A percentile compares a stretch with the other conserved stretches of the same genome.
Evolutionary conservation across 2,797 vertebrate genomes (phyloP).

Genomic region (Enteromius afrohamiltoni): DNA sequence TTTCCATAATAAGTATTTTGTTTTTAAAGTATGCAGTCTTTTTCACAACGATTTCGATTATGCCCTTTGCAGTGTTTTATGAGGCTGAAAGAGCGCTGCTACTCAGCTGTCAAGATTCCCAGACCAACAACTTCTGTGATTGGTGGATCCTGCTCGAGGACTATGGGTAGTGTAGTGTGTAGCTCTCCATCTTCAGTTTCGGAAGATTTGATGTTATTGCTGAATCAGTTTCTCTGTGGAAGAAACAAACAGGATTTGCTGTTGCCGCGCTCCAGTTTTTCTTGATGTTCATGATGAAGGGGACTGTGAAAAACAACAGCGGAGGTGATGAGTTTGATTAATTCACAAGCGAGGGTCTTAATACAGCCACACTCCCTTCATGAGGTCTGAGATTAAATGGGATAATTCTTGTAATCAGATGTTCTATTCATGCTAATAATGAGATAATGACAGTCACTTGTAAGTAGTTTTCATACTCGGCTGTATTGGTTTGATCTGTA

Average conservation of each 20-base stretch:
- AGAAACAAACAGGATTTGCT: not conserved
- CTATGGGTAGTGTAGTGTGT: conserved; percentile 3
- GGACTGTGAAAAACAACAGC: not conserved
- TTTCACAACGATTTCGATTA: not conserved
- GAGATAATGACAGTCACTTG: conserved; percentile 51
- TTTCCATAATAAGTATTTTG: not conserved
- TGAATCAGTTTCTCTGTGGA: not conserved
- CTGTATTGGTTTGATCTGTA: conserved; percentile 35
- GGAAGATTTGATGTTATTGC: not conserved
- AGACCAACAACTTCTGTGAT: not conserved
- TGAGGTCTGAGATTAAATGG: conserved; percentile 50
- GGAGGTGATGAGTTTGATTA: conserved; percentile 54
- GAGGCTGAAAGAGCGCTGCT: not conserved
- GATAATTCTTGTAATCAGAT: conserved; percentile 58
- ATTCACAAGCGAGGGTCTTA: conserved; percentile 46
- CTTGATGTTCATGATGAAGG: not conserved
- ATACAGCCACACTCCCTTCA: conserved; percentile 30
- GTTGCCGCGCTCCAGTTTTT: not conserved
- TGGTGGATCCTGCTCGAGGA: not conserved
- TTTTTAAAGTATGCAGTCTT: not conserved
- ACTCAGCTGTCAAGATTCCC: not conserved
- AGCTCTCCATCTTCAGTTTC: not conserved
- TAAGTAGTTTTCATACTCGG: conserved; percentile 35
- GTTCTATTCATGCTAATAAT: conserved; percentile 56
- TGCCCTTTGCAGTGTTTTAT: not conserved